Conservation (phyloP, 2,113 vertebrate genomes). For the Fukomys damarensis region DNA sequence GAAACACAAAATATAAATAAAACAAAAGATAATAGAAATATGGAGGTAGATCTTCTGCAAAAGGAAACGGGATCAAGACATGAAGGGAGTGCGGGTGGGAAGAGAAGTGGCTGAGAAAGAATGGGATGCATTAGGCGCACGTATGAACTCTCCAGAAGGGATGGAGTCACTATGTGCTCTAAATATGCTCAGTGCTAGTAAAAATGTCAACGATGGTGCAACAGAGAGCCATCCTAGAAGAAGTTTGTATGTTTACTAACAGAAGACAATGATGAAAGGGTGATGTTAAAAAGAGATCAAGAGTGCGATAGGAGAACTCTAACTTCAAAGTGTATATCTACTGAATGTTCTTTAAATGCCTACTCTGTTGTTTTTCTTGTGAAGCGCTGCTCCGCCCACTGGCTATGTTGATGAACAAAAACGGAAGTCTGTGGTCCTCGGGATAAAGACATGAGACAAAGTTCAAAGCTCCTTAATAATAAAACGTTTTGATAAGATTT, state of each 20-base stretch:
- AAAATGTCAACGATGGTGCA: background rate
- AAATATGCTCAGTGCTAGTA: background rate
- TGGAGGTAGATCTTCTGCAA: background rate
- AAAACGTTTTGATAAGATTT: background rate
- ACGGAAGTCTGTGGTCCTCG: background rate
- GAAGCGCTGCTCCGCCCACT: background rate
- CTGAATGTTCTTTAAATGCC: background rate
- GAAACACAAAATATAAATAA: background rate
- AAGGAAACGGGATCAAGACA: background rate
- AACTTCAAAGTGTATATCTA: background rate
- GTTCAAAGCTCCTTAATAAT: background rate
- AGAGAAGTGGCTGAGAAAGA: background rate
- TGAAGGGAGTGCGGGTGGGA: background rate
- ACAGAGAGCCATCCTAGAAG: background rate
- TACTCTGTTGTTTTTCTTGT: background rate
- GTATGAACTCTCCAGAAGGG: background rate
- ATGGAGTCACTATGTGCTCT: background rate
- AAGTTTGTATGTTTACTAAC: background rate
- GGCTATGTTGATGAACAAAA: background rate
- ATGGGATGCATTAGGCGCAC: background rate
- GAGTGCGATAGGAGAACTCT: background rate
- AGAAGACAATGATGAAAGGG: background rate
- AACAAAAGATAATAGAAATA: background rate
- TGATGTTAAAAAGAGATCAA: background rate
- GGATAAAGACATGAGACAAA: background rate